Base-by-base conservation (phyloP, 2,888 invertebrate genomes). In the Scrobipalpa costella region DNA sequence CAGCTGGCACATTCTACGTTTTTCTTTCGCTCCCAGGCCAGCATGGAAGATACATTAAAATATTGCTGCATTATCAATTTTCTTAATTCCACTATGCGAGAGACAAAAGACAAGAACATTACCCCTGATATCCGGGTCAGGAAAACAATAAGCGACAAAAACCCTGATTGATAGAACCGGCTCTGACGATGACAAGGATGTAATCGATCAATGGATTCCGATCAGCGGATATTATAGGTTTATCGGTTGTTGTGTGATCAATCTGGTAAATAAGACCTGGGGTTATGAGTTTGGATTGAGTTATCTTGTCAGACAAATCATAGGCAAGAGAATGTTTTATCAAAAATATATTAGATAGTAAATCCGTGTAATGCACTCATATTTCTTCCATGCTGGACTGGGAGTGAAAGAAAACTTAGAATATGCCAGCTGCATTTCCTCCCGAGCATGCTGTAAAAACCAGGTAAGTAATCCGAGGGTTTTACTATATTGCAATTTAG, bases 91-190 rank as follows among this genome's bases (percentile, higher is more conserved):
- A 8, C 7, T 49, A 49, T 21, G 21, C 2, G 17, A 49, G 21
- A 17, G 2, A 21, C 19, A 21, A 9, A 15, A 49, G 49, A 49
- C 21, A 49, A 13, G 17, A 49, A 49, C 49, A 49, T 49, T 19
- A 49, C 49, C 49, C 19, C 49, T 15, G 17, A 49, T 49, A 55
- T 33, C 55, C 34, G 34, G n/a, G 34, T 55, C 55, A 34, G 11
- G 34, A 33, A 64, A 66, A 66, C 66, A 66, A 66, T 66, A 59
- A 7, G 58, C 47, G 63, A 60, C 66, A 66, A 66, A 66, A 66
- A 66, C 62, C 36, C 63, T 66, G 66, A 66, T 66, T 64, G 66
- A 66, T 66, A 61, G 66, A 57, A 47, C 36, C 57, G 44, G 55
- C 21, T 62, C 64, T 66, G 66, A 2, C 19, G 27, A 8, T 21